phyloP scores from a whole-genome alignment of 2,888 invertebrate genomes.

The Torymus aiolomorphi region DNA sequence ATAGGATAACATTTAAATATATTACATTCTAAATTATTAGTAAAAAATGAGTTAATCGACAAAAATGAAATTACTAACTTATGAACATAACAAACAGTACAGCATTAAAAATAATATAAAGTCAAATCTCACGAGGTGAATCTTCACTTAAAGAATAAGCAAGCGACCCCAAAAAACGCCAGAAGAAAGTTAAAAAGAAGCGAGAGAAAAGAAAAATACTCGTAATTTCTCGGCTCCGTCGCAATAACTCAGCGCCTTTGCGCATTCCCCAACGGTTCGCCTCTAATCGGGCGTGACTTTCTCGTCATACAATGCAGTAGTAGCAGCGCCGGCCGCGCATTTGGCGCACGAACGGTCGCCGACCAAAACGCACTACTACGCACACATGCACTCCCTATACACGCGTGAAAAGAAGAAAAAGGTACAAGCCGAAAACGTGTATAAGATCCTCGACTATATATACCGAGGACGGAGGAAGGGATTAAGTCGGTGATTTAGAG shows the following conservation, averaged over 20 bases:
- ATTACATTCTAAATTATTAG: too few species aligned
- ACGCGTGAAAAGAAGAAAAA: neutral
- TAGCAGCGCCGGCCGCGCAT: neutral
- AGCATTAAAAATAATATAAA: too few species aligned
- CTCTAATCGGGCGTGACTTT: slow-evolving; percentile 55
- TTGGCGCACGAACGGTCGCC: slow-evolving; percentile 25
- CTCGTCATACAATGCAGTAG: slow-evolving; percentile 12
- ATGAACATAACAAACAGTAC: too few species aligned
- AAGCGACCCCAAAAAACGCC: too few species aligned
- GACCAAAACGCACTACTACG: neutral
- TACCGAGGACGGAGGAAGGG: slow-evolving; percentile 2
- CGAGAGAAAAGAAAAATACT: too few species aligned
- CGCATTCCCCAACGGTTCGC: slow-evolving; percentile 46
- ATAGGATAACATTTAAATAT: too few species aligned
- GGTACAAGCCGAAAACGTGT: slow-evolving; percentile 11
- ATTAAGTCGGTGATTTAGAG: slow-evolving; percentile 51
- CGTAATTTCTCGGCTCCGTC: neutral
- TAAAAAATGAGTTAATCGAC: too few species aligned
- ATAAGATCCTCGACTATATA: neutral
- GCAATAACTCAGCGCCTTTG: slow-evolving; percentile 9
- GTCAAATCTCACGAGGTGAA: too few species aligned
- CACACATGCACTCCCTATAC: neutral
- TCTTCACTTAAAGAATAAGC: too few species aligned
- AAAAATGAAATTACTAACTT: too few species aligned
- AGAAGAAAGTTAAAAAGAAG: too few species aligned